phyloP scores from a whole-genome alignment of 2,797 vertebrate species.

The Morus bassanus region DNA sequence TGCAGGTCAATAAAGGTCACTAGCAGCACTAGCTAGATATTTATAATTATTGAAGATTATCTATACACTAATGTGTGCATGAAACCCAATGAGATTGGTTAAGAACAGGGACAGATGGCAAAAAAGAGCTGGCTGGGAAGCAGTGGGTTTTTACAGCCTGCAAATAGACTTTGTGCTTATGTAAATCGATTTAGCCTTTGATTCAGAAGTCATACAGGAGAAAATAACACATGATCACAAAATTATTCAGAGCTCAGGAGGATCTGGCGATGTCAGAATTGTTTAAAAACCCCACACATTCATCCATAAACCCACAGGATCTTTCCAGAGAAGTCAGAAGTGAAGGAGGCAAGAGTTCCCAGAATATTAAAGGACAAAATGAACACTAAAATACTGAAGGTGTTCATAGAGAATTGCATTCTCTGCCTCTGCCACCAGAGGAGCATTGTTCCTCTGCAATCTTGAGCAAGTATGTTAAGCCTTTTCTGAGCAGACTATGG shows the following conservation, averaged over 20 bases:
- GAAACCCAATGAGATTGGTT: not conserved
- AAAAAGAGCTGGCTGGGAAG: constrained; percentile 27
- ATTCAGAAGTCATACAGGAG: constrained; percentile 22
- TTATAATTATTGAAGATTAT: not conserved
- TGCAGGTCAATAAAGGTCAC: not conserved
- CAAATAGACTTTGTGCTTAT: constrained; percentile 46
- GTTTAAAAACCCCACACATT: not conserved
- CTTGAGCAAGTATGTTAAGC: not conserved
- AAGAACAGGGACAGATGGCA: constrained; percentile 56
- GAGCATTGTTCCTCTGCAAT: not conserved
- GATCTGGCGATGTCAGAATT: not conserved
- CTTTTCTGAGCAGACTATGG: not conserved
- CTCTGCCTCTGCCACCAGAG: not conserved
- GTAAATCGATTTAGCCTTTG: constrained; percentile 53
- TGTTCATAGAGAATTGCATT: not conserved
- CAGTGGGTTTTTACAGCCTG: constrained; percentile 43
- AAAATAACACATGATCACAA: constrained; percentile 29
- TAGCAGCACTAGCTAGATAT: not conserved
- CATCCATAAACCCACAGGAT: not conserved
- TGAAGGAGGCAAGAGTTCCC: not conserved
- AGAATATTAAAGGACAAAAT: not conserved
- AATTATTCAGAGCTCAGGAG: constrained; percentile 16
- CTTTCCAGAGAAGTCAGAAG: not conserved
- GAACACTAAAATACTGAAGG: not conserved
- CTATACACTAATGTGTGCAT: not conserved